Base-by-base conservation (phyloP, 2,797 vertebrate species). In the Pachyuromys duprasi region DNA sequence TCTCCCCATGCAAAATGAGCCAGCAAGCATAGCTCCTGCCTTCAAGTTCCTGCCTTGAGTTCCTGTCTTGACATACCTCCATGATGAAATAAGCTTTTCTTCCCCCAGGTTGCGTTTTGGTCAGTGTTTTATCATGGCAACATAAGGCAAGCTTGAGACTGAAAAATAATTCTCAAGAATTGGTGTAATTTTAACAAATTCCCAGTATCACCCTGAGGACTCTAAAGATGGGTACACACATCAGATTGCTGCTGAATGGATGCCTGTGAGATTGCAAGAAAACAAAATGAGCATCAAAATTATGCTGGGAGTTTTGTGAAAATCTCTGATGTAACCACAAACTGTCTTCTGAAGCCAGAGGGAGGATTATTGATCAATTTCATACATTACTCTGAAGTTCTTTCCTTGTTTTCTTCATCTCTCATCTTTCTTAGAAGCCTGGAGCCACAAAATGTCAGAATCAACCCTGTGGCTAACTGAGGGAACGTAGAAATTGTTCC, bases 331-430 rank as follows among this genome's bases (percentile, higher is more conserved):
- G 22, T 81, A 69, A 87, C 89, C 83, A 11, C 15, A 86, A 86
- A 49, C 33, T 79, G 14, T 60, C 49, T 86, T 74, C 1, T 65
- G 63, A 92, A 93, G 91, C 63, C 53, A 83, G 86, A 88, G 62
- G 86, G 8, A 65, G 88, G 12, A 96, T n/a, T 31, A 24, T 67
- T 88, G 79, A 55, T 65, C 84, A 57, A 95, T 49, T 36, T 95
- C 39, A 12, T 82, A 11, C 62, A 80, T 79, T 80, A 45, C 55
- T 78, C 60, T 72, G 18, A 39, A 49, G 28, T 74, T 89, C 13
- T 24, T 82, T 60, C 92, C 1, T 60, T 4, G 13, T 55, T 87
- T 82, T 75, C 49, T 86, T 79, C 45, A 88, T 8, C 45, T 88
- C 42, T 33, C 1, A 5, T 49, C 74, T 91, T 91, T 89, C 36